phyloP scores from a whole-genome alignment of 2,113 vertebrate species.

The Barnardius zonarius region DNA sequence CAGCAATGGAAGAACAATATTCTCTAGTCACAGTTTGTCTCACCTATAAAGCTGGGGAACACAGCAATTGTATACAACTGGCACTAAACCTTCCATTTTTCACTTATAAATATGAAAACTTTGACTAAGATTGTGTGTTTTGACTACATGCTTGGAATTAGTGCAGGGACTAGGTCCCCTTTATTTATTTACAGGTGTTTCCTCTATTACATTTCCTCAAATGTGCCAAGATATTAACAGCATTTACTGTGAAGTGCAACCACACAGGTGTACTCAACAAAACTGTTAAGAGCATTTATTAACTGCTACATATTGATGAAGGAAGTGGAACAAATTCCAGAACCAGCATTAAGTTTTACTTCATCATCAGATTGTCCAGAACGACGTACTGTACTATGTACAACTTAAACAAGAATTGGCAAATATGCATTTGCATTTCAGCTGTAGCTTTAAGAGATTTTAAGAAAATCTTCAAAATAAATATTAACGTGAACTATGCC shows the following conservation, averaged over 20 bases:
- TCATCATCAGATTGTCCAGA: neutral
- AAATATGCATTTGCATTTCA: neutral
- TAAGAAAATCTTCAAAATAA: neutral
- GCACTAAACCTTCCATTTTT: neutral
- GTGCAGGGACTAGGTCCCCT: neutral
- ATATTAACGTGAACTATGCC: neutral
- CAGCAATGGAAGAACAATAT: conserved; percentile 25
- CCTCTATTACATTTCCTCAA: neutral
- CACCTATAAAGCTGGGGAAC: neutral
- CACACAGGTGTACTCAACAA: neutral
- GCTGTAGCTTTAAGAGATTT: neutral
- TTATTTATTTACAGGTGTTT: neutral
- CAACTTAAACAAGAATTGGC: neutral
- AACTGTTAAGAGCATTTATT: neutral
- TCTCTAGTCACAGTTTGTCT: neutral
- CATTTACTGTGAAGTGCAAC: neutral
- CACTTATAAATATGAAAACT: neutral
- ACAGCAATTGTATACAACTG: neutral
- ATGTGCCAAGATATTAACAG: neutral
- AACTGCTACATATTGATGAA: neutral
- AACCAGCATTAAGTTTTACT: neutral
- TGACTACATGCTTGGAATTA: neutral
- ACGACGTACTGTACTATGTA: rapidly evolving
- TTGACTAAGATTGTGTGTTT: neutral
- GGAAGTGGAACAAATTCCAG: neutral